Evolutionary conservation across 2,113 vertebrate genomes (phyloP).

Genomic region (Alethe diademata): DNA sequence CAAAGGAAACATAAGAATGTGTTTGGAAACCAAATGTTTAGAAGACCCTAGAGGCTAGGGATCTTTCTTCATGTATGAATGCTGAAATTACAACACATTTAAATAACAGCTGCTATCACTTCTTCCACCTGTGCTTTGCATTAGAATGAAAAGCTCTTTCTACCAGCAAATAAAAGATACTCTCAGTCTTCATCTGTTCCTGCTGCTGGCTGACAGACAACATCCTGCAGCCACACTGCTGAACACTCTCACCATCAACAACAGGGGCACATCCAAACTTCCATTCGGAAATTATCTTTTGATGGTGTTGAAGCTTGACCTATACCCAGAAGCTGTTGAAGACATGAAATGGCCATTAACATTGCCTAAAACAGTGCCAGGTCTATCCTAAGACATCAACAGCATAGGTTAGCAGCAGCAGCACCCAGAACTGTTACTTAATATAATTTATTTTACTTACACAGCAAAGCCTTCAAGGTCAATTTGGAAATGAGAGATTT

Average conservation of each 20-base stretch:
- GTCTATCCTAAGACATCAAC: neutral
- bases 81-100: neutral
- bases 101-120: neutral
- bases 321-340: neutral
- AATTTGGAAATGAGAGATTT: neutral
- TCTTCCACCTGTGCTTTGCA: neutral
- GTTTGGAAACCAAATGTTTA: neutral
- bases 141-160: neutral
- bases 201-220: neutral
- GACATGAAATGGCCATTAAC: neutral
- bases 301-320: neutral
- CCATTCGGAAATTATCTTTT: neutral
- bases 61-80: neutral
- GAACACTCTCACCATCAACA: neutral
- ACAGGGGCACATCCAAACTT: neutral
- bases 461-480: rapidly evolving
- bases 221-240: neutral
- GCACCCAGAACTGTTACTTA: neutral
- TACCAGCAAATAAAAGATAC: neutral
- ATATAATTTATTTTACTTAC: neutral
- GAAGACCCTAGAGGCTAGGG: neutral
- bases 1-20: neutral
- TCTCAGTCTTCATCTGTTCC: neutral
- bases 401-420: neutral
- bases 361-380: neutral